phyloP scores from a whole-genome alignment of 1,140 invertebrate genomes.

The Ephestia elutella region DNA sequence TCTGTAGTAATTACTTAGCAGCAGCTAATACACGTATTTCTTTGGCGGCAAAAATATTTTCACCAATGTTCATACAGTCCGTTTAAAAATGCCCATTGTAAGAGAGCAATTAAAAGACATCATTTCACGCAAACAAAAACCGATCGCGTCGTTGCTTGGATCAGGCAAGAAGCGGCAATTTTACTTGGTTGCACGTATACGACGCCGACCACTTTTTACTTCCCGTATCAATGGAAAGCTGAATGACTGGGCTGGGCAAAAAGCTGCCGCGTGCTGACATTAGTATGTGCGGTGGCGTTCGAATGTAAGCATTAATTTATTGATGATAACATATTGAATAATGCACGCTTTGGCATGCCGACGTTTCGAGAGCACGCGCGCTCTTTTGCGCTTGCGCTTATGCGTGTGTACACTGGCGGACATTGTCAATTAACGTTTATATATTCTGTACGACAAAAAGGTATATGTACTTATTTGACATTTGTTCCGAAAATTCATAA shows the following conservation, averaged over 20 bases:
- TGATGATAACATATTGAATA: slow-evolving; percentile 66
- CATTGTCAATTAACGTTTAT: neutral
- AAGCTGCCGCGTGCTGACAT: slow-evolving; percentile 68
- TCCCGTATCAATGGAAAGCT: slow-evolving; percentile 62
- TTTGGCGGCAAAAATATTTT: too few relatives aligned
- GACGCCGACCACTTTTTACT: slow-evolving; percentile 48
- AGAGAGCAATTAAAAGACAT: slow-evolving; percentile 43
- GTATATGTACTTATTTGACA: too few relatives aligned
- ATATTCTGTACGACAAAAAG: too few relatives aligned
- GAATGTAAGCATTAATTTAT: slow-evolving; percentile 71
- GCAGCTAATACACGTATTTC: too few relatives aligned
- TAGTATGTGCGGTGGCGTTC: slow-evolving; percentile 64
- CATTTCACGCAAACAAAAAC: slow-evolving; percentile 44
- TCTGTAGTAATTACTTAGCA: too few relatives aligned
- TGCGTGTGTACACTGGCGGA: neutral
- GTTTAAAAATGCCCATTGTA: too few relatives aligned
- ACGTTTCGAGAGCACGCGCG: slow-evolving; percentile 51
- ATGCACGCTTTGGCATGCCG: slow-evolving; percentile 41
- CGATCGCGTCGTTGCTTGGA: slow-evolving; percentile 57
- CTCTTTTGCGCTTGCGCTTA: slow-evolving; percentile 32
- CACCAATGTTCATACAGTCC: too few relatives aligned
- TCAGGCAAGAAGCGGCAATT: slow-evolving; percentile 48
- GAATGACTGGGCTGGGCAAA: slow-evolving; percentile 52
- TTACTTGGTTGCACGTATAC: slow-evolving; percentile 42
- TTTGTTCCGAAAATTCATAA: too few relatives aligned